Evolutionary conservation across 1,140 invertebrate genomes (phyloP), one percentile per base, ranked within the genome.

Genomic region (Macrostomum lignano): DNA sequence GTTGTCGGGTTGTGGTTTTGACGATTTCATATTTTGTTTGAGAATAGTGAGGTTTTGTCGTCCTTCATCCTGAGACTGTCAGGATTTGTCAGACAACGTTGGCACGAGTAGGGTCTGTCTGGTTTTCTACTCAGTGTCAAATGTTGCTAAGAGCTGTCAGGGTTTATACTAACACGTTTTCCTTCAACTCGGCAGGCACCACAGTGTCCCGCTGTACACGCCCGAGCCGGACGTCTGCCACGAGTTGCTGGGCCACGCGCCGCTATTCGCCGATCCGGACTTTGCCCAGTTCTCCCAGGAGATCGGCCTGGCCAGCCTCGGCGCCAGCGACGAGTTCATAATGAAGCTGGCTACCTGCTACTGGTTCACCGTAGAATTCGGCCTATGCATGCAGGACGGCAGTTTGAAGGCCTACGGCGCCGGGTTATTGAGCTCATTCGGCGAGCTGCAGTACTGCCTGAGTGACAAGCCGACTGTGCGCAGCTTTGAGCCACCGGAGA

Each of bases 271-370:
- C 2, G 84, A 98, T 59, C 76, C 79, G 0, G 69, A 72, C 11
- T 98, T 98, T 58, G 88, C 88, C 0, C 77, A 84, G 51, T 98
- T 98, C 53, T 88, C 82, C 0, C 88, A 96, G 54, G 81, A 91
- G 60, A 91, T 98, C 36, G 86, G 86, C 6, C 42, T 68, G 22
- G 67, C 67, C 2, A 93, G 82, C 0, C 65, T 98, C 0, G 88
- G 88, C 6, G 84, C 84, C 1, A 77, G 82, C 1, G 88, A 98
- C 55, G 84, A 94, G 33, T 86, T 72, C 48, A 73, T 98, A 35
- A 74, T 93, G 48, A 91, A 88, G 62, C 61, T 96, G 1, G 84
- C 88, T 3, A 88, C 86, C 37, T 82, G 82, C 45, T 96, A 91
- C 52, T 96, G 86, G 84, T 96, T 96, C 46, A 96, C 86, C 0